Evolutionary conservation across 2,113 vertebrate genomes (phyloP).

Genomic region (Amphilophus citrinellus): DNA sequence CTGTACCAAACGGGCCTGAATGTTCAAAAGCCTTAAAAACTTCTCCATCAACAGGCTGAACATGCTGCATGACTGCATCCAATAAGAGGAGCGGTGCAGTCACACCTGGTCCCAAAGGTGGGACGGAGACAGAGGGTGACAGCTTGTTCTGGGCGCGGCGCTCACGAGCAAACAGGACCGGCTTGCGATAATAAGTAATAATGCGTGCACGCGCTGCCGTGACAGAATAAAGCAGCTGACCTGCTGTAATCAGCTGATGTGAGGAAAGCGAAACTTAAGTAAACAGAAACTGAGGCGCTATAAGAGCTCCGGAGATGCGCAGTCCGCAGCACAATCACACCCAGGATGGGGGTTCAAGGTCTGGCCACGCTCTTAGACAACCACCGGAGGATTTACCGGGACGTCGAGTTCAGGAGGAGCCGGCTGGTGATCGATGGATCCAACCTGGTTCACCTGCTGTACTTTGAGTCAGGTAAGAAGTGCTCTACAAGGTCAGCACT

Average conservation of each 20-base stretch:
- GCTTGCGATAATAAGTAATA: too few relatives aligned
- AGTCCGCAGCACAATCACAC: neutral
- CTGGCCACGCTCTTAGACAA: slow-evolving; percentile 76
- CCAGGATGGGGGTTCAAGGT: slow-evolving; percentile 78
- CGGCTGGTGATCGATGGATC: slow-evolving; percentile 86
- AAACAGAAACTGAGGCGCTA: neutral
- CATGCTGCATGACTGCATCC: too few relatives aligned
- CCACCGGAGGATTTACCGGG: slow-evolving; percentile 55
- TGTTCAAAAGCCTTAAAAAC: too few relatives aligned
- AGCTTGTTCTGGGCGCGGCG: too few relatives aligned
- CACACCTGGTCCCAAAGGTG: too few relatives aligned
- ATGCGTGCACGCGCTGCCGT: too few relatives aligned
- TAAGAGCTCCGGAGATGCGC: neutral
- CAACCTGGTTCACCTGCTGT: slow-evolving; percentile 82
- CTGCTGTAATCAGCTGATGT: slow-evolving; percentile 8
- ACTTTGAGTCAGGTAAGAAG: slow-evolving; percentile 67
- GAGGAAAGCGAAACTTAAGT: slow-evolving; percentile 50
- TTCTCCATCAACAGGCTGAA: too few relatives aligned
- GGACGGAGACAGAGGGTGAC: too few relatives aligned
- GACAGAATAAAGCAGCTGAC: too few relatives aligned
- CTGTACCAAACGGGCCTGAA: too few relatives aligned
- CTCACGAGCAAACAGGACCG: too few relatives aligned
- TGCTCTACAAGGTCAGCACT: neutral
- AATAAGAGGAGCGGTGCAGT: too few relatives aligned
- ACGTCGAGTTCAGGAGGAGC: slow-evolving; percentile 76